phyloP scores from a whole-genome alignment of 2,888 invertebrate species.

The Alviniconcha strummeri region DNA sequence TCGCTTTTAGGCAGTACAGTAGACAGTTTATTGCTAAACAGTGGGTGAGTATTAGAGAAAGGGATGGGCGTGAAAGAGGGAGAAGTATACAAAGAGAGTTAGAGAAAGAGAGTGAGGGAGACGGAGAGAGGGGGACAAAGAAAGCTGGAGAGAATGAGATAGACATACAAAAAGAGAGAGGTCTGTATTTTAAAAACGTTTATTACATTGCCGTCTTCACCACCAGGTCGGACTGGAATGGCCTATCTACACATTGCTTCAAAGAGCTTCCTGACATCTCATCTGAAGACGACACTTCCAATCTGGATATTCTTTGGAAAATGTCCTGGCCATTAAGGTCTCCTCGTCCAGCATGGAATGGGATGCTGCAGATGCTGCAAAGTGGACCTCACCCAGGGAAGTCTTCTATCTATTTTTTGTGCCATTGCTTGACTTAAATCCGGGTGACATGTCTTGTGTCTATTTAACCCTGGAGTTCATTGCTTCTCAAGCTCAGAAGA shows the following conservation, averaged over 20 bases:
- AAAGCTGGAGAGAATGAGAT: too few relatives aligned
- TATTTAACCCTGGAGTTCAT: too few relatives aligned
- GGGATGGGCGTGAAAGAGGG: too few relatives aligned
- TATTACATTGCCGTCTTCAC: not conserved
- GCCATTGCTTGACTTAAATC: constrained; percentile 52
- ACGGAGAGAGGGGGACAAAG: too few relatives aligned
- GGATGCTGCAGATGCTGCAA: constrained; percentile 45
- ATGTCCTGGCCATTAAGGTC: constrained; percentile 33
- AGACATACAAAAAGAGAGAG: too few relatives aligned
- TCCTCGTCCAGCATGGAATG: constrained; percentile 43
- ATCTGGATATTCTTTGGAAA: constrained; percentile 20
- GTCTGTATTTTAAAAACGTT: too few relatives aligned
- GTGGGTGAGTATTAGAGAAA: too few relatives aligned
- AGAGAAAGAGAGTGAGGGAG: too few relatives aligned
- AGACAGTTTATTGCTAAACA: too few relatives aligned
- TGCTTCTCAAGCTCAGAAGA: too few relatives aligned
- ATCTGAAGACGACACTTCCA: not conserved
- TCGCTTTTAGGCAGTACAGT: constrained; percentile 1
- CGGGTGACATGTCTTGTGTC: too few relatives aligned
- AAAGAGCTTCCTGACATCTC: not conserved
- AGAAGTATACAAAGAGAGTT: too few relatives aligned
- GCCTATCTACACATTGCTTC: not conserved
- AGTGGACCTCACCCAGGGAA: constrained; percentile 44
- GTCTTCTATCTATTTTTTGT: constrained; percentile 43
- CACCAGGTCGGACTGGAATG: not conserved